phyloP scores from a whole-genome alignment of 2,888 invertebrate genomes.

The Cacoxenus indagator region DNA sequence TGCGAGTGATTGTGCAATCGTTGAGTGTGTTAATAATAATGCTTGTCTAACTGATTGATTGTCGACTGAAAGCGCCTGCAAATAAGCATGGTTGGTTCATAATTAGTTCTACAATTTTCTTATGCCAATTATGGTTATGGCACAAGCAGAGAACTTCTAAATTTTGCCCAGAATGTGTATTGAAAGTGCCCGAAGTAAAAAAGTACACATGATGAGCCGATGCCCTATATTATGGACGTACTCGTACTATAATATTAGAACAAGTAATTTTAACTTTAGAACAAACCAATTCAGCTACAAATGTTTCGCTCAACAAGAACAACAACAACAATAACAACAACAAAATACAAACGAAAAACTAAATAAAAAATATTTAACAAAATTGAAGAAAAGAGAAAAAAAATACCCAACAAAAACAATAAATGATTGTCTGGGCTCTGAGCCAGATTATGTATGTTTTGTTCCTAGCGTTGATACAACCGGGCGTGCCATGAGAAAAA shows the following conservation, averaged over 20 bases:
- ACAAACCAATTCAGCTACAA: slow-evolving; percentile 43
- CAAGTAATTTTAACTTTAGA: slow-evolving; percentile 14
- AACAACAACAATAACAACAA: slow-evolving; percentile 17
- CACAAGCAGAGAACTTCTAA: not conserved
- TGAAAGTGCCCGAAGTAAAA: slow-evolving; percentile 3
- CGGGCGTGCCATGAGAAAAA: slow-evolving; percentile 5
- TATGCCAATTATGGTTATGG: not conserved
- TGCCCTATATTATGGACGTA: slow-evolving; percentile 25
- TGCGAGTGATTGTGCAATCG: not conserved
- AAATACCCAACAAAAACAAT: slow-evolving; percentile 48
- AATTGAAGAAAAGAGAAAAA: too few relatives aligned
- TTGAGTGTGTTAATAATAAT: slow-evolving; percentile 2
- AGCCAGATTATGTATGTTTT: slow-evolving; percentile 54
- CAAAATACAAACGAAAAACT: slow-evolving; percentile 29
- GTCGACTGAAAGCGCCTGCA: not conserved
- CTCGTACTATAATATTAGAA: slow-evolving; percentile 21
- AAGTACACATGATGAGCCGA: slow-evolving; percentile 25
- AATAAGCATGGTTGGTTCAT: not conserved
- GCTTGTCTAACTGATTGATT: slow-evolving; percentile 3
- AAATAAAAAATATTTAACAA: too few relatives aligned
- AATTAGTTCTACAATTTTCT: not conserved
- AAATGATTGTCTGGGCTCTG: slow-evolving; percentile 59
- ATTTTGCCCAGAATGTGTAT: not conserved
- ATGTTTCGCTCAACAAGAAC: slow-evolving; percentile 33
- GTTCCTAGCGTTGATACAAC: slow-evolving; percentile 29